Percentiles rank a stretch among this genome's conserved stretches.
Evolutionary conservation across 2,888 invertebrate species (phyloP).

Genomic region (Agonopterix heracliana): DNA sequence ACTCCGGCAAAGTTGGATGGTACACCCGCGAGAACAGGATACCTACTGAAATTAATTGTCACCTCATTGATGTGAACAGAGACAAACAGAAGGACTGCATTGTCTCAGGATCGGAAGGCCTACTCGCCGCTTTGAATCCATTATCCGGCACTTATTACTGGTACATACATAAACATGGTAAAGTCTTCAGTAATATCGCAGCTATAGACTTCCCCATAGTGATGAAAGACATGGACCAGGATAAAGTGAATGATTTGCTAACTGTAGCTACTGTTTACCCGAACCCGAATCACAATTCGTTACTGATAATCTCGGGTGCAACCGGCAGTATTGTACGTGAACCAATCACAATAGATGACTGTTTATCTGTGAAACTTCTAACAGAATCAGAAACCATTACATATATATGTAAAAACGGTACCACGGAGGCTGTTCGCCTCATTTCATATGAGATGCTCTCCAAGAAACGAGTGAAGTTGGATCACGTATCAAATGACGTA

Average conservation of each 20-base stretch:
- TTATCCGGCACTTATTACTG: conserved; percentile 74
- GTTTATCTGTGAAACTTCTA: conserved; percentile 75
- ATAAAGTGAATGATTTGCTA: conserved; percentile 82
- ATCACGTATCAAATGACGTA: conserved; percentile 35
- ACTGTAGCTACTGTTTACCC: conserved; percentile 73
- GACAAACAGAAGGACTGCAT: conserved; percentile 85
- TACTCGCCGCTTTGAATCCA: conserved; percentile 70
- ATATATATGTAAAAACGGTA: conserved; percentile 77
- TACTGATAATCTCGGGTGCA: conserved; percentile 82
- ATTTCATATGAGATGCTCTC: conserved; percentile 49
- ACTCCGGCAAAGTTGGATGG: conserved; percentile 84
- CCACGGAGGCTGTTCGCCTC: conserved; percentile 69
- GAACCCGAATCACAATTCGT: conserved; percentile 72
- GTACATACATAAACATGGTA: conserved; percentile 76
- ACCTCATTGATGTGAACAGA: conserved; percentile 81
- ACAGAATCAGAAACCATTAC: conserved; percentile 71
- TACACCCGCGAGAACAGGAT: conserved; percentile 81
- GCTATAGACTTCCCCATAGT: conserved; percentile 82
- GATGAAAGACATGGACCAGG: conserved; percentile 83
- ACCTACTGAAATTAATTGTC: conserved; percentile 84
- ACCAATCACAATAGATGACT: conserved; percentile 76
- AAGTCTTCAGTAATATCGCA: conserved; percentile 67
- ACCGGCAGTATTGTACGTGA: conserved; percentile 81
- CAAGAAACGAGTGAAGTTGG: conserved; percentile 49
- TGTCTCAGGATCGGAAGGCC: conserved; percentile 82